Evolutionary conservation across 2,797 vertebrate genomes (phyloP).

Genomic region (Alauda arvensis): DNA sequence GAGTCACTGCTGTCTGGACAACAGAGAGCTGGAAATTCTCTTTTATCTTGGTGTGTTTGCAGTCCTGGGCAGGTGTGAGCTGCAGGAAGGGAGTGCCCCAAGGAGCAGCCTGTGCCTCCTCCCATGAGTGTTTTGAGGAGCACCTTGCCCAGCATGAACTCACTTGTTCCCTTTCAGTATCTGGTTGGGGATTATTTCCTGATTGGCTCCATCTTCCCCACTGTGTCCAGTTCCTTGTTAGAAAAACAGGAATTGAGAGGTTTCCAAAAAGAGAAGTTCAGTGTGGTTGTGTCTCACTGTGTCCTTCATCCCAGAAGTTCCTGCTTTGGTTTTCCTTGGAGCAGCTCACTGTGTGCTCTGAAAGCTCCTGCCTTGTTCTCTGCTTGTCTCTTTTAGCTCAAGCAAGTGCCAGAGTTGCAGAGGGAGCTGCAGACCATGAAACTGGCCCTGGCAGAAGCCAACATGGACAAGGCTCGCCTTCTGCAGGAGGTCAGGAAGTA

Average conservation of each 20-base stretch:
- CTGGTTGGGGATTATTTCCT: background rate
- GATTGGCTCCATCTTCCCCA: background rate
- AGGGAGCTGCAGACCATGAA: constrained; percentile 77
- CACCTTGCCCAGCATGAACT: background rate
- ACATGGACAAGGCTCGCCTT: constrained; percentile 83
- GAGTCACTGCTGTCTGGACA: constrained; percentile 26
- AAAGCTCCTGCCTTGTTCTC: background rate
- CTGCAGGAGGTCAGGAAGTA: constrained; percentile 90
- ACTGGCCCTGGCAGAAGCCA: constrained; percentile 79
- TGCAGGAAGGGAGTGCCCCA: background rate
- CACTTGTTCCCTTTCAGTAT: background rate
- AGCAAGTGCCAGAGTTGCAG: constrained; percentile 68
- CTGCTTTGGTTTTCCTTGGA: background rate
- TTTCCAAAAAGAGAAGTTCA: background rate
- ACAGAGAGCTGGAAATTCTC: background rate
- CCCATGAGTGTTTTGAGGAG: background rate
- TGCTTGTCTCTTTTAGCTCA: constrained; percentile 46
- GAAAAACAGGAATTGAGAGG: background rate
- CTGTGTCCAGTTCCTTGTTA: background rate
- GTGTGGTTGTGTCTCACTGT: background rate
- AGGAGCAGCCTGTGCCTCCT: background rate
- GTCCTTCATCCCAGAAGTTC: background rate
- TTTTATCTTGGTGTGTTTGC: background rate
- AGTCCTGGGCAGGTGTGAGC: background rate
- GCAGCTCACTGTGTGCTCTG: background rate